phyloP scores from a whole-genome alignment of 2,797 vertebrate genomes.

The Epinephelus awoara region DNA sequence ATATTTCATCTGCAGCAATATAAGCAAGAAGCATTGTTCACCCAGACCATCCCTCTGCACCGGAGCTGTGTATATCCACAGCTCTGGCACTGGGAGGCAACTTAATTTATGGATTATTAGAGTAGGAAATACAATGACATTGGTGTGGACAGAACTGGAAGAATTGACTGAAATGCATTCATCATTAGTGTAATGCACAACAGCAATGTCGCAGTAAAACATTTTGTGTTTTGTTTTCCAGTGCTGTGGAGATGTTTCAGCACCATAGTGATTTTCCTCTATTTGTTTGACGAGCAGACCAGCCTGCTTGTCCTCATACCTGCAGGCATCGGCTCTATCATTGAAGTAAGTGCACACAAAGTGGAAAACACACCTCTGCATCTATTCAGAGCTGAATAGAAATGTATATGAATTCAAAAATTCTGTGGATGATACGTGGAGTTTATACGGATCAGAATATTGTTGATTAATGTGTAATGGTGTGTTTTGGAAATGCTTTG shows the following conservation, averaged over 20 bases:
- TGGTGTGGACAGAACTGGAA: not conserved
- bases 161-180: not conserved
- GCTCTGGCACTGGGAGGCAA: not conserved
- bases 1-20: not conserved
- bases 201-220: not conserved
- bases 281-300: constrained; percentile 97
- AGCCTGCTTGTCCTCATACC: constrained; percentile 96
- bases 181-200: not conserved
- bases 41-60: not conserved
- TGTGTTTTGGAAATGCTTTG: not conserved
- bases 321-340: constrained; percentile 94
- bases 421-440: not conserved
- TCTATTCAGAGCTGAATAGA: not conserved
- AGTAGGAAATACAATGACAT: not conserved
- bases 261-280: constrained; percentile 97
- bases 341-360: constrained; percentile 87
- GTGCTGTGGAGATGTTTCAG: constrained; percentile 99
- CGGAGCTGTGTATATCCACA: not conserved
- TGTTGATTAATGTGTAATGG: not conserved
- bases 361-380: not conserved
- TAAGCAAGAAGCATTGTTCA: not conserved
- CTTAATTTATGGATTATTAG: not conserved
- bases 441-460: not conserved
- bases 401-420: not conserved
- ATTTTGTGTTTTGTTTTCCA: constrained; percentile 66